Evolutionary conservation across 2,888 invertebrate species (phyloP).

Genomic region (Dysmachus trigonus): DNA sequence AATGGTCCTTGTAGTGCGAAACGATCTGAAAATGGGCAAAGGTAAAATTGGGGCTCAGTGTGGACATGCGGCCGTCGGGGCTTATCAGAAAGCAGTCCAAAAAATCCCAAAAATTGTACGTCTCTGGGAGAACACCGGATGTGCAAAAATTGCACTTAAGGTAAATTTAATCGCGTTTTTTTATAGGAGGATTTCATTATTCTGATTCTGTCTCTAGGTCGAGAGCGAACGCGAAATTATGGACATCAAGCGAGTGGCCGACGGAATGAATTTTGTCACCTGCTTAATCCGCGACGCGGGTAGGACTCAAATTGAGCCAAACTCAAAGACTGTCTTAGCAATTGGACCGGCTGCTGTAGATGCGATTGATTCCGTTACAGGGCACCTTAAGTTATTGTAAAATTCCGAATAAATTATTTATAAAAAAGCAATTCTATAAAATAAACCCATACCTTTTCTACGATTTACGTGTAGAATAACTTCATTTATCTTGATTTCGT

Average conservation of each 20-base stretch:
- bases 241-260: slow-evolving; percentile 75
- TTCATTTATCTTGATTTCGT: too few relatives aligned
- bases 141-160: slow-evolving; percentile 88
- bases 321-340: slow-evolving; percentile 89
- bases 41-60: slow-evolving; percentile 95
- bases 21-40: slow-evolving; percentile 93
- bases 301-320: slow-evolving; percentile 89
- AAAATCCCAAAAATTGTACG: slow-evolving; percentile 70
- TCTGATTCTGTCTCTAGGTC: slow-evolving; percentile 57
- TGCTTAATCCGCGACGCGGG: slow-evolving; percentile 90
- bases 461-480: too few relatives aligned
- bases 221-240: slow-evolving; percentile 80
- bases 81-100: slow-evolving; percentile 76
- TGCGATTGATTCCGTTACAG: slow-evolving; percentile 82
- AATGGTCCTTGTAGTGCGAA: slow-evolving; percentile 85
- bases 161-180: slow-evolving; percentile 56
- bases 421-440: background rate
- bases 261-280: slow-evolving; percentile 73
- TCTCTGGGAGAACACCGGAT: slow-evolving; percentile 74
- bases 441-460: background rate
- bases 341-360: slow-evolving; percentile 88
- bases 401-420: slow-evolving; percentile 52
- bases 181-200: background rate
- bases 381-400: slow-evolving; percentile 87
- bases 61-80: slow-evolving; percentile 91